Percentiles rank a stretch among this genome's conserved stretches.
Evolutionary conservation across 2,888 invertebrate species (phyloP).

Genomic region (Lithophane ornitopus): DNA sequence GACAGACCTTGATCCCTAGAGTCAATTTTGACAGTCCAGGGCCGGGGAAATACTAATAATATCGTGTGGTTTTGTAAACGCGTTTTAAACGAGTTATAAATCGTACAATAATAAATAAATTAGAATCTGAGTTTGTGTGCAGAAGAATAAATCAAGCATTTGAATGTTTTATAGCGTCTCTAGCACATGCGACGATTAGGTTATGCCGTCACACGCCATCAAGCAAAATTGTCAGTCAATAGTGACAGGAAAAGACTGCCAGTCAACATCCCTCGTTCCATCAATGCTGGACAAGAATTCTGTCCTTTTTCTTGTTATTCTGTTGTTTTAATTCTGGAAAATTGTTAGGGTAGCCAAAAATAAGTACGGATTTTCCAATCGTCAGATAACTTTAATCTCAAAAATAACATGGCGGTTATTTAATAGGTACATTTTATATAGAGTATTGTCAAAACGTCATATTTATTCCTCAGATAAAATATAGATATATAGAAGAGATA

Average conservation of each 20-base stretch:
- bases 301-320: neutral
- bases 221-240: neutral
- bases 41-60: neutral
- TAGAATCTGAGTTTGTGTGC: neutral
- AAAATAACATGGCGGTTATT: neutral
- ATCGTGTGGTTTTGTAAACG: neutral
- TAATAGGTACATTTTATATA: neutral
- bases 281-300: neutral
- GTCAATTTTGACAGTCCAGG: neutral
- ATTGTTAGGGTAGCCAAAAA: neutral
- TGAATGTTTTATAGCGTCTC: neutral
- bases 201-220: neutral
- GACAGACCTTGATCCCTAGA: too few relatives aligned
- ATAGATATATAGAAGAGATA: too few relatives aligned
- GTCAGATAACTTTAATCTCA: neutral
- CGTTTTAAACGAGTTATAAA: neutral
- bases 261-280: neutral
- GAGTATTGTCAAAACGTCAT: neutral
- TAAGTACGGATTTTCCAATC: neutral
- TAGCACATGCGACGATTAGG: neutral
- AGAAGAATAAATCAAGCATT: conserved; percentile 2
- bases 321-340: too few relatives aligned
- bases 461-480: neutral
- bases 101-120: neutral
- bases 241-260: neutral